These are phyloP conservation scores for Dorcus parallelipipedus DNA, from an alignment of 2,888 invertebrate genomes.

Conservation along the genomic window DNA sequence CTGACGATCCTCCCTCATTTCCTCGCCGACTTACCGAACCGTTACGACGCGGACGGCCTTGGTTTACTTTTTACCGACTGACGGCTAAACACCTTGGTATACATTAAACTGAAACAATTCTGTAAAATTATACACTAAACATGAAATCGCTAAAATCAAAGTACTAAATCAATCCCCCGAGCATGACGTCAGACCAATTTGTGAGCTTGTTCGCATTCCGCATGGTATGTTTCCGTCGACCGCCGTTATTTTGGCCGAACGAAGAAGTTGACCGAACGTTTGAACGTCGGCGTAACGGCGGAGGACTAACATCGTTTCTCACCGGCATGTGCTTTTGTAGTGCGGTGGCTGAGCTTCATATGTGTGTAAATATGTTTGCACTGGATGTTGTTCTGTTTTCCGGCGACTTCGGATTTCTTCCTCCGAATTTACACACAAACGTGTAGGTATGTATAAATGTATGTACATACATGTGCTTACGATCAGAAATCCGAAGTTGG, in stretches of 20 bases:
- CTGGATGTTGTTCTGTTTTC: conserved; percentile 23
- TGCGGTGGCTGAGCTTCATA: conserved; percentile 20
- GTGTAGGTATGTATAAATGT: no score
- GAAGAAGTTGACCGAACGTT: no score
- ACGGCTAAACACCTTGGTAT: conserved; percentile 30
- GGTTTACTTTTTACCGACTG: conserved; percentile 13
- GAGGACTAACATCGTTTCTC: conserved; percentile 20
- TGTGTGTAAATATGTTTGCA: conserved; percentile 23
- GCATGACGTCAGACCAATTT: conserved; percentile 28
- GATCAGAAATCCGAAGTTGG: no score
- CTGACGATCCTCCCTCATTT: no score
- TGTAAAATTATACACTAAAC: conserved; percentile 45
- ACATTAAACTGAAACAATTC: conserved; percentile 42
- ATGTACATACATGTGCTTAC: no score
- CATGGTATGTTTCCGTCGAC: conserved; percentile 4
- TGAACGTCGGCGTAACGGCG: conserved; percentile 9
- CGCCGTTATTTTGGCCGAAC: no score
- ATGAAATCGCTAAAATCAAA: conserved; percentile 39
- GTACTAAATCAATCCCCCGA: conserved; percentile 39
- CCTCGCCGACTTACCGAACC: no score
- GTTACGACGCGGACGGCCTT: conserved; percentile 9
- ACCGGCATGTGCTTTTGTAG: conserved; percentile 25
- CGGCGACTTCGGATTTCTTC: no score
- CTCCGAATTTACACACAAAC: no score
- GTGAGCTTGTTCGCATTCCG: conserved; percentile 3